phyloP scores from a whole-genome alignment of 1,140 invertebrate genomes.

The Watersipora subatra region DNA sequence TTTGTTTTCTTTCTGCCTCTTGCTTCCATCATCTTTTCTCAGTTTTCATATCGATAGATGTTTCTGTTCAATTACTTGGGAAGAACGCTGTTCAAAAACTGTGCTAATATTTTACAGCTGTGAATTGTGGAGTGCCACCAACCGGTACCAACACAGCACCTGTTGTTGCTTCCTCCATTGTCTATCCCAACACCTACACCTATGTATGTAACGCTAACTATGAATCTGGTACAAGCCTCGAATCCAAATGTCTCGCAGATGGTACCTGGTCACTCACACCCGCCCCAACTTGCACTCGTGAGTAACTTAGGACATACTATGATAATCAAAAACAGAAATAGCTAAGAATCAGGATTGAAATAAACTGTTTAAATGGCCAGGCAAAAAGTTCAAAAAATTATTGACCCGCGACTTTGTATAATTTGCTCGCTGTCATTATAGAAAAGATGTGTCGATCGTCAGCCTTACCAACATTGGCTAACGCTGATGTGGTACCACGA shows the following conservation, averaged over 20 bases:
- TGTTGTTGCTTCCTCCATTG: background rate
- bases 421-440: background rate
- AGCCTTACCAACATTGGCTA: background rate
- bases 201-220: background rate
- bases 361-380: no score
- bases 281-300: background rate
- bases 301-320: no score
- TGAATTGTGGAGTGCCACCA: background rate
- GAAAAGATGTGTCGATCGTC: background rate
- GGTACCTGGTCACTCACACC: background rate
- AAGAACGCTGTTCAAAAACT: no score
- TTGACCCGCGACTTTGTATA: background rate
- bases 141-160: background rate
- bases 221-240: background rate
- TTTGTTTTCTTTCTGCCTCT: no score
- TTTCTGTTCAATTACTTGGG: no score
- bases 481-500: background rate
- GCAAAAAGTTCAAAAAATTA: no score
- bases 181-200: background rate
- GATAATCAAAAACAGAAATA: no score
- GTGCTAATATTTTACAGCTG: no score
- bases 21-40: no score
- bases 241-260: background rate
- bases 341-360: background rate
- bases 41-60: no score